A percentile compares a stretch with the other conserved stretches of the same genome.
Evolutionary conservation across 2,888 invertebrate genomes (phyloP).

Genomic region (Drosophila prolongata): DNA sequence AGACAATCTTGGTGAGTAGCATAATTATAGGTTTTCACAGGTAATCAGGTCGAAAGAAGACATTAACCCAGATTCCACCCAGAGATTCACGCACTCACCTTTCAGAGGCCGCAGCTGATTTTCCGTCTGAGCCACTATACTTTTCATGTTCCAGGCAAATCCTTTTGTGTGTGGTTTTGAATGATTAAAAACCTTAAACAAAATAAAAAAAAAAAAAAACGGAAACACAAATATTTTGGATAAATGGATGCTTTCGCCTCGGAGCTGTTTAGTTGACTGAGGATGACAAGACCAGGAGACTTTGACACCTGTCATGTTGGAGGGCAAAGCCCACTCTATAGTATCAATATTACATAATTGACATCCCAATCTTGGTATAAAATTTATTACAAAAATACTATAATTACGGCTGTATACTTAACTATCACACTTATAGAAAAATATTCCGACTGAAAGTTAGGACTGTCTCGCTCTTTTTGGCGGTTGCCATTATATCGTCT

Average conservation of each 20-base stretch:
- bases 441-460: neutral
- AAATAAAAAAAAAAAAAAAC: constrained; percentile 12
- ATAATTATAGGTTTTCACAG: too few relatives aligned
- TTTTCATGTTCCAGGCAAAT: constrained; percentile 16
- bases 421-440: neutral
- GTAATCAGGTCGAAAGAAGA: too few relatives aligned
- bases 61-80: too few relatives aligned
- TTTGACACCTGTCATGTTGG: neutral
- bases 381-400: neutral
- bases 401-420: neutral
- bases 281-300: neutral
- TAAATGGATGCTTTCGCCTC: constrained; percentile 13
- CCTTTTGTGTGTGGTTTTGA: constrained; percentile 10
- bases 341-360: too few relatives aligned
- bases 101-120: constrained; percentile 7
- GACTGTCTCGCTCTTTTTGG: constrained; percentile 3
- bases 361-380: neutral
- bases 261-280: constrained; percentile 11
- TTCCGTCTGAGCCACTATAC: constrained; percentile 14
- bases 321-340: neutral
- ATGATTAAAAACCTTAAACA: constrained; percentile 8
- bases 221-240: constrained; percentile 21
- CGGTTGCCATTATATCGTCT: neutral
- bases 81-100: neutral
- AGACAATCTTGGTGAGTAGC: too few relatives aligned